Conservation (phyloP, 2,797 vertebrate genomes). For the Darevskia nairensis region DNA sequence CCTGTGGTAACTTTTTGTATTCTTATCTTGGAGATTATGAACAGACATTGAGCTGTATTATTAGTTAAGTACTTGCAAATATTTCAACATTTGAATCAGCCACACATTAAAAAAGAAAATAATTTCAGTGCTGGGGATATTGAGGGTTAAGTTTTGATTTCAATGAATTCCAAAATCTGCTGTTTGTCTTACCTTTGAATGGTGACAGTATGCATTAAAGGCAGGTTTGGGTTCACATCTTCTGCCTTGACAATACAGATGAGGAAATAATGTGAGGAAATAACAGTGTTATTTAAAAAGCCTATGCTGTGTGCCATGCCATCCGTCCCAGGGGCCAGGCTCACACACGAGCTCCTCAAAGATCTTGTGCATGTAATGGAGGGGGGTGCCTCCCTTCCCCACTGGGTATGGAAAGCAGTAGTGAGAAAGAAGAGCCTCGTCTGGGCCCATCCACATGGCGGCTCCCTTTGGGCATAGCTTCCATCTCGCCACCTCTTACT, state of each 20-base stretch:
- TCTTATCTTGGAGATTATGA: slow-evolving; percentile 33
- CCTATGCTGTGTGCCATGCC: slow-evolving; percentile 57
- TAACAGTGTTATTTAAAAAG: slow-evolving; percentile 30
- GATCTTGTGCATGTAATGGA: neutral
- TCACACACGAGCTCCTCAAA: neutral
- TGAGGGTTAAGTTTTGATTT: slow-evolving; percentile 11
- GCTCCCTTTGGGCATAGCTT: neutral
- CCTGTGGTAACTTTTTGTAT: slow-evolving; percentile 36
- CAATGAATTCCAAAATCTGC: slow-evolving; percentile 31
- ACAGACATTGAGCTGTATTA: slow-evolving; percentile 38
- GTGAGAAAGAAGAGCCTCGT: neutral
- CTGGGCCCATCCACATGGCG: too few relatives aligned
- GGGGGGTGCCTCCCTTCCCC: neutral
- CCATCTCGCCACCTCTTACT: neutral
- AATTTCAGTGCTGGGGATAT: slow-evolving; percentile 19
- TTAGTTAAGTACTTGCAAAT: slow-evolving; percentile 39
- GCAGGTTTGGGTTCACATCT: slow-evolving; percentile 21
- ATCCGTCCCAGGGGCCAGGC: slow-evolving; percentile 37
- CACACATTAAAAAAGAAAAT: slow-evolving; percentile 31
- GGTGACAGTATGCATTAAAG: neutral
- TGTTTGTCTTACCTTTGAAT: fast-evolving
- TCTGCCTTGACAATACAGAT: slow-evolving; percentile 28
- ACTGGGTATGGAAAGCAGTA: neutral
- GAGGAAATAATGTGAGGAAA: slow-evolving; percentile 38
- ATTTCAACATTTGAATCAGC: slow-evolving; percentile 19